Conservation (phyloP, 92 coral and sea anemone species). For the Phenganax marumi region DNA sequence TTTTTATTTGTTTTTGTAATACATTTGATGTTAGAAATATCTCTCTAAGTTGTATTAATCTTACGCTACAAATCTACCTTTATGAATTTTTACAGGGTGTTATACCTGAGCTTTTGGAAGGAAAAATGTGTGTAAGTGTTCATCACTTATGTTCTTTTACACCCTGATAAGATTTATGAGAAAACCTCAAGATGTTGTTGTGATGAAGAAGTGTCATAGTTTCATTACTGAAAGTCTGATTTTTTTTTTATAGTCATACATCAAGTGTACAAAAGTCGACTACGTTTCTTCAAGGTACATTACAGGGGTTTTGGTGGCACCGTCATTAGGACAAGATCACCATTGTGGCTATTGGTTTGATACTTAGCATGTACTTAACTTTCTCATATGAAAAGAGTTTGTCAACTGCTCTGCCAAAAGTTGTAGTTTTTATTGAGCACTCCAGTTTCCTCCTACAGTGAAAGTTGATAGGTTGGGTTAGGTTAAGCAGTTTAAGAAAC, state of each 20-base stretch:
- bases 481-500: too few relatives aligned
- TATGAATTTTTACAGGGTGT: slow-evolving; percentile 66
- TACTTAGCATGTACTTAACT: too few relatives aligned
- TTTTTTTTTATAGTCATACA: slow-evolving; percentile 72
- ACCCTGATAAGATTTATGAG: background rate
- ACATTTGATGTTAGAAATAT: background rate
- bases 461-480: too few relatives aligned
- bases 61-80: background rate
- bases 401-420: too few relatives aligned
- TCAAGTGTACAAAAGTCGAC: slow-evolving; percentile 91
- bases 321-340: too few relatives aligned
- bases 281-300: slow-evolving; percentile 86
- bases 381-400: too few relatives aligned
- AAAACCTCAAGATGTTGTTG: background rate
- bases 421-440: too few relatives aligned
- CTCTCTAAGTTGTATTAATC: background rate
- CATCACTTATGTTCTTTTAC: too few relatives aligned
- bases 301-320: background rate
- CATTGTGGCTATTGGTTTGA: too few relatives aligned
- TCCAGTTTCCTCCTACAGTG: too few relatives aligned
- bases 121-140: slow-evolving; percentile 84
- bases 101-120: slow-evolving; percentile 89
- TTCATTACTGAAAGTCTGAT: background rate
- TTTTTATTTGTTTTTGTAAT: too few relatives aligned
- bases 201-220: background rate